Base-by-base conservation (phyloP, 2,113 vertebrate genomes). In the Pluvialis apricaria region DNA sequence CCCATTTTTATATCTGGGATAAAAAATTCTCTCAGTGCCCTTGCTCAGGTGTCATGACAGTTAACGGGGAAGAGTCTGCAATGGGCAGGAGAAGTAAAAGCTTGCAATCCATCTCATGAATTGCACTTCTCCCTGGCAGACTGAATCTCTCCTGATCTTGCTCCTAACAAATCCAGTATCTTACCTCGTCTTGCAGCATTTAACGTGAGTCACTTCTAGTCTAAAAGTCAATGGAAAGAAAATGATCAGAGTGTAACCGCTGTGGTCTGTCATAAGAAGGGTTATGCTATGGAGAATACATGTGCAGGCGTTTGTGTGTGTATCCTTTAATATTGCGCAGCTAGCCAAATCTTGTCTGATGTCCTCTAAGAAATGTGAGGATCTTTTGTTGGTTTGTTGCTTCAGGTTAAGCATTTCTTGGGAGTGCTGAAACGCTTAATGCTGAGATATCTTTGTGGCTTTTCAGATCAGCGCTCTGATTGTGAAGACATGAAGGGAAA, bases 1-100 rank as follows among this genome's bases (percentile, higher is more conserved):
- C 84, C 88, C 55, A 13, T 66, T 95, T 92, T 95, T 91, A 60
- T 76, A 66, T 51, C 62, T 73, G 71, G 86, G 84, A 85, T 94
- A 82, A 96, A 92, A 89, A 92, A 91, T 86, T 31, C 51, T 62
- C 73, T 85, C 42, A 0, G 58, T 94, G 87, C 71, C 95, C 94
- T 80, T 97, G 84, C 86, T 90, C 45, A 49, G 62, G 78, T 89
- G 86, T 88, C 73, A 47, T 42, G 81, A 52, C 58, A 82, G 83
- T 85, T 94, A 88, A 42, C 69, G 69, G 84, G 84, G 52, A 21
- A 52, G 85, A 88, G 69, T 34, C 64, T 84, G 58, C 3, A 3
- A 42, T 73, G 82, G 84, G 66, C 88, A 69, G 72, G 76, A 78
- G 72, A 52, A 80, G 62, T 80, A 49, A 76, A 85, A 87, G 58